Evolutionary conservation across 2,888 invertebrate species (phyloP).

Genomic region (Tetragonisca angustula): DNA sequence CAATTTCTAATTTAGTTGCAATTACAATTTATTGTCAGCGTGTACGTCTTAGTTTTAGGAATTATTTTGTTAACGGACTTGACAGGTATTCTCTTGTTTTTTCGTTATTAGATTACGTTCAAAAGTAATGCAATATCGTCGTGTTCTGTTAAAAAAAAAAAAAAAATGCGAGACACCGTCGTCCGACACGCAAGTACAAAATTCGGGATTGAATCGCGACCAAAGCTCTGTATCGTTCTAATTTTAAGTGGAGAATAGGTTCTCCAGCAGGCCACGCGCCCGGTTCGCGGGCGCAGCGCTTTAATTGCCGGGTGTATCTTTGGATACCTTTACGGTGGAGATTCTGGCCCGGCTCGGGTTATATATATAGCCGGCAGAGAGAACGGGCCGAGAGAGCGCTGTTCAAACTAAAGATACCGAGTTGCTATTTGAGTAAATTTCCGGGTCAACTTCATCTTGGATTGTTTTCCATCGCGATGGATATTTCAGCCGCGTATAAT

Average conservation of each 20-base stretch:
- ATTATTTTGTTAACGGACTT: too few relatives aligned
- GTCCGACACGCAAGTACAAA: not conserved
- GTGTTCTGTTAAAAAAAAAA: too few relatives aligned
- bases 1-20: too few relatives aligned
- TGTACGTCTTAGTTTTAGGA: too few relatives aligned
- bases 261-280: not conserved
- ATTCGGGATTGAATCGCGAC: not conserved
- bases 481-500: conserved; percentile 46
- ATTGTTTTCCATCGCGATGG: conserved; percentile 44
- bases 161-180: not conserved
- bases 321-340: conserved; percentile 14
- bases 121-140: too few relatives aligned
- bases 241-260: not conserved
- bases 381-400: conserved; percentile 14
- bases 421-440: conserved; percentile 56
- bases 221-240: conserved; percentile 4
- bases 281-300: not conserved
- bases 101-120: too few relatives aligned
- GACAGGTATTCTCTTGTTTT: too few relatives aligned
- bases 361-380: not conserved
- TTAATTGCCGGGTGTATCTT: conserved; percentile 43
- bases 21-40: too few relatives aligned
- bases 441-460: conserved; percentile 47
- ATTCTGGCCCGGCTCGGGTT: not conserved
- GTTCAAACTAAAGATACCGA: conserved; percentile 57